These are phyloP conservation scores for Calidris pygmaea DNA, from an alignment of 2,113 vertebrate genomes.

Conservation along the genomic window DNA sequence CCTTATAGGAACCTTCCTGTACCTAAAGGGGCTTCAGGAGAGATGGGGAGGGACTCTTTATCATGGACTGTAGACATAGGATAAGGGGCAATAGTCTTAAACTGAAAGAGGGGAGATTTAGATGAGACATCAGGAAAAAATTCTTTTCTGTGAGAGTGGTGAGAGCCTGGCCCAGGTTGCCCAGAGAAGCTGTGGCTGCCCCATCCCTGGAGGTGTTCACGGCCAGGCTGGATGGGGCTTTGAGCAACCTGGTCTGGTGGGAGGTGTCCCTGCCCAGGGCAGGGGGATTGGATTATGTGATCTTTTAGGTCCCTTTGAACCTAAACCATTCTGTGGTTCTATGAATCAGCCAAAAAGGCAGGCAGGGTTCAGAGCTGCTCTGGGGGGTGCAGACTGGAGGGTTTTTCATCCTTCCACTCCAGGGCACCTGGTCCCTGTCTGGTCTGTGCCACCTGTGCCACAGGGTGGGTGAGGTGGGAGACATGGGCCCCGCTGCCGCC, in stretches of 20 bases:
- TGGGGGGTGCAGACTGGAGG: fast-evolving
- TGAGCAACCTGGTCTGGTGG: not conserved
- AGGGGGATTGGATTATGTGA: not conserved
- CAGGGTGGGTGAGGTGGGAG: not conserved
- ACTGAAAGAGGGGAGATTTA: not conserved
- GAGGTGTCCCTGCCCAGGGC: not conserved
- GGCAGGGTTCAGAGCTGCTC: not conserved
- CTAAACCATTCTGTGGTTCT: not conserved
- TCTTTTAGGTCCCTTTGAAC: not conserved
- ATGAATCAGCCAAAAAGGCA: not conserved
- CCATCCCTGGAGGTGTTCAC: not conserved
- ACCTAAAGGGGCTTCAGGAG: not conserved
- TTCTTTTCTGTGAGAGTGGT: not conserved
- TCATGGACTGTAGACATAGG: not conserved
- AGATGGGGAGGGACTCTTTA: not conserved
- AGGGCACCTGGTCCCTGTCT: not conserved
- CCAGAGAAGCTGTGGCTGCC: not conserved
- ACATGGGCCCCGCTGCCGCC: fast-evolving
- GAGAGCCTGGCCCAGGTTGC: not conserved
- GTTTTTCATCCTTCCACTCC: not conserved
- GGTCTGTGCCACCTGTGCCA: not conserved
- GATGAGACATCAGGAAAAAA: not conserved
- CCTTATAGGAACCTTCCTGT: not conserved
- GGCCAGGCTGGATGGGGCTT: not conserved
- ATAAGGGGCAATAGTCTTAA: no score